Evolutionary conservation across 2,797 vertebrate genomes (phyloP).

Genomic region (Pseudochirops corinnae): DNA sequence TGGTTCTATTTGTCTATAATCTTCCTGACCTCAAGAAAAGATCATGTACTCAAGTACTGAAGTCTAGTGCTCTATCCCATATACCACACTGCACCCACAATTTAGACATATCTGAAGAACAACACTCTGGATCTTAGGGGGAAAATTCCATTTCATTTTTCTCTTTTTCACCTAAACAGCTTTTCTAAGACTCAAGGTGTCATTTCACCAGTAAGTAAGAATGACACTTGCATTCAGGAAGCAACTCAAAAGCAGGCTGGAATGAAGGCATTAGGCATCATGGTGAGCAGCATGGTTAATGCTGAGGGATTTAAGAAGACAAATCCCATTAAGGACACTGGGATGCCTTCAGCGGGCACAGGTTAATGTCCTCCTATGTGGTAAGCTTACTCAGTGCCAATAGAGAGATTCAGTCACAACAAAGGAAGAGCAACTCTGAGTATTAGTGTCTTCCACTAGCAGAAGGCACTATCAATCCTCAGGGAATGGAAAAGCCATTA

Average conservation of each 20-base stretch:
- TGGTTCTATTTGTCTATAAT: neutral
- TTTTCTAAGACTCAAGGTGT: neutral
- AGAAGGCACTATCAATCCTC: neutral
- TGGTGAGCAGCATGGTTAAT: constrained; percentile 7
- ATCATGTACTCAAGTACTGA: neutral
- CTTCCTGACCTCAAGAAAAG: neutral
- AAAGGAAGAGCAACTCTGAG: constrained; percentile 31
- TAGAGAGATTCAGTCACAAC: neutral
- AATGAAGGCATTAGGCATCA: neutral
- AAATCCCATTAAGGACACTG: neutral
- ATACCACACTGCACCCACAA: neutral
- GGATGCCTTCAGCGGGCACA: neutral
- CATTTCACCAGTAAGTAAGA: constrained; percentile 5
- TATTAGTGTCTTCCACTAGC: neutral
- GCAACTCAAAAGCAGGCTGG: constrained; percentile 18
- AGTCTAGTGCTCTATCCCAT: neutral
- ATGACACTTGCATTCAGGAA: constrained; percentile 31
- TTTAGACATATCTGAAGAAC: constrained; percentile 37
- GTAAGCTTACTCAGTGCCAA: neutral
- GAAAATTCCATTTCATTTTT: constrained; percentile 27
- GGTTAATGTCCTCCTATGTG: neutral
- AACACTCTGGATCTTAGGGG: neutral
- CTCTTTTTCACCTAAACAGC: neutral
- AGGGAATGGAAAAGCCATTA: neutral
- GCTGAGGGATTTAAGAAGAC: constrained; percentile 24